phyloP scores from a whole-genome alignment of 2,888 invertebrate species.

The Leucophenga maculata region DNA sequence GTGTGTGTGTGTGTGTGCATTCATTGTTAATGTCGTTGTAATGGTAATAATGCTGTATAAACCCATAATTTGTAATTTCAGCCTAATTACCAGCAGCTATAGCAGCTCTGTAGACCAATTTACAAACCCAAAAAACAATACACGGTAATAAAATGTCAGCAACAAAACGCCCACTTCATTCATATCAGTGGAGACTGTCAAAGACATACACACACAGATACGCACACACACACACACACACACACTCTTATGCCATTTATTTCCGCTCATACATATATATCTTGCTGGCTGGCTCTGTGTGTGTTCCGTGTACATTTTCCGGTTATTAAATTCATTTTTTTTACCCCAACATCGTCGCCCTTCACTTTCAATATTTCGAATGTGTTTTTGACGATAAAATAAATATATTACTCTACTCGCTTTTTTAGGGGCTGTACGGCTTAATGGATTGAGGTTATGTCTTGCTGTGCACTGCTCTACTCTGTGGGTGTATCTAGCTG shows the following conservation, averaged over 20 bases:
- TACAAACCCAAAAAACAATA: conserved; percentile 53
- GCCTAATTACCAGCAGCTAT: conserved; percentile 56
- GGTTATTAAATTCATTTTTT: conserved; percentile 23
- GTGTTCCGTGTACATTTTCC: conserved; percentile 22
- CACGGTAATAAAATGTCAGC: conserved; percentile 58
- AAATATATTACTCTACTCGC: conserved; percentile 8
- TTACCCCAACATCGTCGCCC: not conserved
- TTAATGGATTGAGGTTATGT: conserved; percentile 8
- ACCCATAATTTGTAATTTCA: conserved; percentile 67
- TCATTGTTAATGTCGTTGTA: conserved; percentile 32
- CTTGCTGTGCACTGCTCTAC: not conserved
- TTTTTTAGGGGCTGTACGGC: conserved; percentile 4
- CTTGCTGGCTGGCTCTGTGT: not conserved
- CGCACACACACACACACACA: not conserved
- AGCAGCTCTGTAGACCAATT: conserved; percentile 17
- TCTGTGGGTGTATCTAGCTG: not conserved
- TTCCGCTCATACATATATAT: not conserved
- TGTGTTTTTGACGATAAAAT: conserved; percentile 18
- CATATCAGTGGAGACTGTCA: not conserved
- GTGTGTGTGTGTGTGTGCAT: not conserved
- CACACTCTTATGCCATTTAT: not conserved
- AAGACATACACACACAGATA: not conserved
- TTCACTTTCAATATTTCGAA: not conserved
- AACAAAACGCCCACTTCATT: conserved; percentile 40
- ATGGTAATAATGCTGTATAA: conserved; percentile 60